Evolutionary conservation across 1,140 invertebrate species (phyloP).

Genomic region (Drosophila kepulauana): DNA sequence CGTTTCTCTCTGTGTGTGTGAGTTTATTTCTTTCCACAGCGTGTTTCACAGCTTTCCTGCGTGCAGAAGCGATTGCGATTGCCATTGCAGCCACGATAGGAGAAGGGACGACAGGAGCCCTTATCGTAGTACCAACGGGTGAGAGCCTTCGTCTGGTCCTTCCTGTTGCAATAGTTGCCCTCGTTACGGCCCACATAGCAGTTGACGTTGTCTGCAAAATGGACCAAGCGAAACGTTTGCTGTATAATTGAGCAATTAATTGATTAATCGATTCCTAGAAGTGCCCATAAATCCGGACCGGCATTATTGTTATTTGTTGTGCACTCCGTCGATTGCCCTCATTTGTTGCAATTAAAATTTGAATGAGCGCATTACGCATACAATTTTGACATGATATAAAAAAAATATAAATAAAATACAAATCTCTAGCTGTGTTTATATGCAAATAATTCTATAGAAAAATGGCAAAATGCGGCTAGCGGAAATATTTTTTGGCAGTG

Average conservation of each 20-base stretch:
- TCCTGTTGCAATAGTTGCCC: conserved; percentile 80
- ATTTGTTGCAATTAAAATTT: conserved; percentile 64
- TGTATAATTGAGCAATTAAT: conserved; percentile 30
- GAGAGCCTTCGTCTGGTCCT: conserved; percentile 67
- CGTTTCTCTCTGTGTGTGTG: background rate
- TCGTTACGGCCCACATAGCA: conserved; percentile 79
- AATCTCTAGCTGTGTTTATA: conserved; percentile 18
- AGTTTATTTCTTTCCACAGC: conserved; percentile 61
- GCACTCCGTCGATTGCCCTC: conserved; percentile 35
- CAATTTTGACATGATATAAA: conserved; percentile 48
- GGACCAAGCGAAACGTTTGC: background rate
- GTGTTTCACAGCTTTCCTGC: conserved; percentile 67
- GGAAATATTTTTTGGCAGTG: conserved; percentile 23
- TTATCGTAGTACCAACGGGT: conserved; percentile 81
- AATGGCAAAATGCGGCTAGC: conserved; percentile 10
- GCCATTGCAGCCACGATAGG: conserved; percentile 78
- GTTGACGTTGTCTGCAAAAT: conserved; percentile 75
- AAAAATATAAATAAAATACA: conserved; percentile 16
- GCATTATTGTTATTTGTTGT: conserved; percentile 16
- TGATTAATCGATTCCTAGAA: conserved; percentile 48
- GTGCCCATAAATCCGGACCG: conserved; percentile 8
- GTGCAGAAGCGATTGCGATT: conserved; percentile 81
- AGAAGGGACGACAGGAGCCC: conserved; percentile 67
- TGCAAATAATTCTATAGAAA: conserved; percentile 30
- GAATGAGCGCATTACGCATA: conserved; percentile 27